Evolutionary conservation across 2,797 vertebrate species (phyloP).

Genomic region (Mormyrops boulengeri): DNA sequence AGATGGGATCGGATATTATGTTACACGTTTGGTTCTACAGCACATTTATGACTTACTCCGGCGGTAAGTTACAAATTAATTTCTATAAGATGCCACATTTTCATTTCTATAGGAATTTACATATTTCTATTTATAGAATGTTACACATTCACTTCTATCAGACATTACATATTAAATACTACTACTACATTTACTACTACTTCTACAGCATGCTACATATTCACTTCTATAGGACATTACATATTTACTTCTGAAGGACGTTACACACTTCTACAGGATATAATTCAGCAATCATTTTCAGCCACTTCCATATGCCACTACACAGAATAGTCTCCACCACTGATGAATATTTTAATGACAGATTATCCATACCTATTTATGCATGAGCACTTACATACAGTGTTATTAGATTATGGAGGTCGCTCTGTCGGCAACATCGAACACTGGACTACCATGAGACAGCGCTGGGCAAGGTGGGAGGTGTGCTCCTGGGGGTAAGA

Average conservation of each 20-base stretch:
- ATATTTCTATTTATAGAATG: not conserved
- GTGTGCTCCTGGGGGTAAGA: constrained; percentile 12
- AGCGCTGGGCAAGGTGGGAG: not conserved
- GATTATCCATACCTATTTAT: not conserved
- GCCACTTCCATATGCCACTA: not conserved
- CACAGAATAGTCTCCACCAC: not conserved
- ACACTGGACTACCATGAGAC: not conserved
- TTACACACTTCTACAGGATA: not conserved
- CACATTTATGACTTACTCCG: not conserved
- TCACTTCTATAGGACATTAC: not conserved
- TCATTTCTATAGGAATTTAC: constrained; percentile 15
- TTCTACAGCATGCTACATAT: not conserved
- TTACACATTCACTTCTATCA: not conserved
- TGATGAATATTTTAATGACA: not conserved
- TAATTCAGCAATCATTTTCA: not conserved
- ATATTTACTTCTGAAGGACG: not conserved
- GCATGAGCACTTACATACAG: not conserved
- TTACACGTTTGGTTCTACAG: not conserved
- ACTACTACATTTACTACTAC: not conserved
- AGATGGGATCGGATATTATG: not conserved
- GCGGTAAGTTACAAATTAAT: not conserved
- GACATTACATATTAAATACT: not conserved
- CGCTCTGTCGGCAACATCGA: not conserved
- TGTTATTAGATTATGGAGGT: not conserved
- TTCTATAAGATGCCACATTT: constrained; percentile 40